These are phyloP conservation scores for Mylabris phalerata DNA, from an alignment of 1,140 invertebrate genomes.

Conservation along the genomic window DNA sequence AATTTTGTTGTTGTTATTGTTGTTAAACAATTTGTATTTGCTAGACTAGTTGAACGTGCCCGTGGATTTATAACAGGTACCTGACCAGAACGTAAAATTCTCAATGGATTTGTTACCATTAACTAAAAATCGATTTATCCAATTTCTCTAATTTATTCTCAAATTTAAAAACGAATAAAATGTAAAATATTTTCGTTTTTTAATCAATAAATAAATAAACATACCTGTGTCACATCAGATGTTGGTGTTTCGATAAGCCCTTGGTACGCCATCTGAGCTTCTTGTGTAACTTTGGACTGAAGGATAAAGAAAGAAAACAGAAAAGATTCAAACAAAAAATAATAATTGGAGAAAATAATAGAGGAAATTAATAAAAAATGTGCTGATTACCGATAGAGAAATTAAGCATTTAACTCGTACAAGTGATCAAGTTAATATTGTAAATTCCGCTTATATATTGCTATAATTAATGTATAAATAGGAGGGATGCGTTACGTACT, in stretches of 20 bases:
- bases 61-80: constrained; percentile 48
- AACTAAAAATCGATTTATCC: constrained; percentile 22
- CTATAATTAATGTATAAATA: neutral
- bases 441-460: too few species aligned
- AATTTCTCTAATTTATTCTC: neutral
- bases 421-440: constrained; percentile 6
- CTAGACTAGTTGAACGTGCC: constrained; percentile 33
- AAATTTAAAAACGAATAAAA: neutral
- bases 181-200: neutral
- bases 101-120: constrained; percentile 56
- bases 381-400: constrained; percentile 1
- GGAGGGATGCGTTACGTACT: constrained; percentile 15
- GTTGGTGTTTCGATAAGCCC: constrained; percentile 69
- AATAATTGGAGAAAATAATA: constrained; percentile 36
- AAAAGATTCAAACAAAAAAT: constrained; percentile 38
- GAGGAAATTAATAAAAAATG: constrained; percentile 27
- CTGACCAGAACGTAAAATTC: constrained; percentile 61
- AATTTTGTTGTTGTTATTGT: constrained; percentile 22
- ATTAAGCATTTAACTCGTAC: constrained; percentile 7
- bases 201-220: neutral
- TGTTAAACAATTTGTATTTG: constrained; percentile 20
- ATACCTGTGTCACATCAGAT: constrained; percentile 33
- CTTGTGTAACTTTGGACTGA: constrained; percentile 69
- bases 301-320: constrained; percentile 24
- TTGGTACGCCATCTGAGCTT: constrained; percentile 86